These are phyloP conservation scores for Stictocephala bisonia DNA, from an alignment of 2,888 invertebrate genomes.

Conservation along the genomic window DNA sequence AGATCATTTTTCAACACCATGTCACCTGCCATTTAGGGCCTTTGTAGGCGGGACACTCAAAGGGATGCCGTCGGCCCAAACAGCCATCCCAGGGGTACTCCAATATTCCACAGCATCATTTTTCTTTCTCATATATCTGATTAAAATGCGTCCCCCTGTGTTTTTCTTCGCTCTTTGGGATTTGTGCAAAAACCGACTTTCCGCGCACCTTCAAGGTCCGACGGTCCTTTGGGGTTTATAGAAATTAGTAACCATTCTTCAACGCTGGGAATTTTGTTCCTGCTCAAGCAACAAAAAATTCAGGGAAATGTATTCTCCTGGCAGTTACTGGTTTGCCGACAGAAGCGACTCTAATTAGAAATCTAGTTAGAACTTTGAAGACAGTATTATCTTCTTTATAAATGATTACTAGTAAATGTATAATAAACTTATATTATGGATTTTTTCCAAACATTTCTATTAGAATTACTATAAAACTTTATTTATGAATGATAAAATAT, in stretches of 20 bases:
- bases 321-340: background rate
- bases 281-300: background rate
- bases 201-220: conserved; percentile 9
- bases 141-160: conserved; percentile 40
- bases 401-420: too few relatives aligned
- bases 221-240: conserved; percentile 6
- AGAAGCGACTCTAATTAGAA: too few relatives aligned
- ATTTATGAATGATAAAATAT: too few relatives aligned
- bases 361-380: too few relatives aligned
- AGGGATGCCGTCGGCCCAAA: conserved; percentile 7
- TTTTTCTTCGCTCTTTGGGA: conserved; percentile 18
- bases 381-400: too few relatives aligned
- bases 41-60: conserved; percentile 33
- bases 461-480: too few relatives aligned
- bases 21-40: conserved; percentile 30
- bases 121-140: conserved; percentile 45
- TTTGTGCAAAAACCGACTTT: conserved; percentile 25
- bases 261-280: conserved; percentile 10
- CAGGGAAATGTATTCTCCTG: background rate
- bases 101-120: conserved; percentile 43
- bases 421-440: too few relatives aligned
- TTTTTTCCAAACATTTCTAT: too few relatives aligned
- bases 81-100: conserved; percentile 21
- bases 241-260: conserved; percentile 27
- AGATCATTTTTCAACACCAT: conserved; percentile 23